Percentiles rank a stretch among this genome's conserved stretches.
Evolutionary conservation across 2,888 invertebrate species (phyloP).

Genomic region (Sialis lutaria): DNA sequence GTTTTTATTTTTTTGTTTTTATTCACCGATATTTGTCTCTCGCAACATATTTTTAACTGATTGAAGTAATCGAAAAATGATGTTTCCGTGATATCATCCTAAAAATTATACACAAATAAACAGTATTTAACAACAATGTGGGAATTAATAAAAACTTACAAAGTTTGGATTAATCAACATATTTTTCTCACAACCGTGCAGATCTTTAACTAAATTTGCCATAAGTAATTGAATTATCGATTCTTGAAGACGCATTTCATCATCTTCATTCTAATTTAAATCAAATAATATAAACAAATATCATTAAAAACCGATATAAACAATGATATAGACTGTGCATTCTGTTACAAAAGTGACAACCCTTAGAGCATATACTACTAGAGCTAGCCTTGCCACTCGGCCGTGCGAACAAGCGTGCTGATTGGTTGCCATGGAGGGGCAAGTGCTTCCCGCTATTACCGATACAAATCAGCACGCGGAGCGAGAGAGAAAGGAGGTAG

Average conservation of each 20-base stretch:
- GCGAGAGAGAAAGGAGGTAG: too few species aligned
- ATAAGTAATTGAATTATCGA: slow-evolving; percentile 49
- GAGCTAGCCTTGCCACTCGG: too few species aligned
- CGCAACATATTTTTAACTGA: slow-evolving; percentile 28
- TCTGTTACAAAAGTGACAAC: too few species aligned
- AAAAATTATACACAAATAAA: slow-evolving; percentile 11
- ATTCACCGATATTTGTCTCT: slow-evolving; percentile 17
- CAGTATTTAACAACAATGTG: too few species aligned
- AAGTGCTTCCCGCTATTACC: too few species aligned
- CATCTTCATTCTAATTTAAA: slow-evolving; percentile 21
- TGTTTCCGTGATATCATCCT: slow-evolving; percentile 31
- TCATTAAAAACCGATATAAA: too few species aligned
- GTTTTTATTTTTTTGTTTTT: too few species aligned
- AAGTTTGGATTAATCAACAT: slow-evolving; percentile 52
- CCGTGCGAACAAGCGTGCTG: too few species aligned
- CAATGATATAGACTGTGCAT: too few species aligned
- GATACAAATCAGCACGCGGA: too few species aligned
- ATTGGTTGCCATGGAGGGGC: too few species aligned
- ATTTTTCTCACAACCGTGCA: slow-evolving; percentile 29
- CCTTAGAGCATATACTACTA: too few species aligned
- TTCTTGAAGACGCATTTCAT: slow-evolving; percentile 39
- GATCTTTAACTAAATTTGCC: slow-evolving; percentile 36
- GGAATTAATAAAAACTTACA: slow-evolving; percentile 22
- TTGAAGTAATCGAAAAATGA: slow-evolving; percentile 29
- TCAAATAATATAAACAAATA: slow-evolving; percentile 2